These are phyloP conservation scores for Bubo scandiacus DNA, from an alignment of 2,113 vertebrate species.

Conservation along the genomic window DNA sequence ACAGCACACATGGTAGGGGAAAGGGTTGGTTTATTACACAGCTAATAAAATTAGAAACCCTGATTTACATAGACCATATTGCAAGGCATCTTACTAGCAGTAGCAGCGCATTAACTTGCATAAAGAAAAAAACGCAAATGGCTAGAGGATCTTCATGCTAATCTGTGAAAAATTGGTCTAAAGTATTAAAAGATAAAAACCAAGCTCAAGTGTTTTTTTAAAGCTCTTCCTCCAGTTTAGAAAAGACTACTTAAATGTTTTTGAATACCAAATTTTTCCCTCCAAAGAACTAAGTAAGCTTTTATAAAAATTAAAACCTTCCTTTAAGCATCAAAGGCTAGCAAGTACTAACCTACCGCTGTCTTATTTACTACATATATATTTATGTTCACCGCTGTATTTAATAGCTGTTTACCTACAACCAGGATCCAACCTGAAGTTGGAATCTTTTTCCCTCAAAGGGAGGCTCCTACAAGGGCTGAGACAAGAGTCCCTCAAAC, in stretches of 20 bases:
- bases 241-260: fast-evolving
- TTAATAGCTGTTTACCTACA: fast-evolving
- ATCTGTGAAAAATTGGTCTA: fast-evolving
- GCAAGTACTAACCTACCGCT: fast-evolving
- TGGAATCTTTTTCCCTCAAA: fast-evolving
- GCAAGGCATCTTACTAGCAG: background rate
- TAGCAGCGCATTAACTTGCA: background rate
- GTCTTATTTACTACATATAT: fast-evolving
- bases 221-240: background rate
- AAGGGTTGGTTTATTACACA: fast-evolving
- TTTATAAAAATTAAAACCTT: too few species aligned
- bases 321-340: fast-evolving
- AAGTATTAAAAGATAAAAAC: background rate
- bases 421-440: fast-evolving
- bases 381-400: fast-evolving
- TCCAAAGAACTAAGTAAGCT: background rate
- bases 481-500: fast-evolving
- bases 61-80: background rate
- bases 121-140: fast-evolving
- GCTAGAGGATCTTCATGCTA: background rate
- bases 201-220: background rate
- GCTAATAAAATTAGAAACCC: background rate
- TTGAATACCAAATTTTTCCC: background rate
- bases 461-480: fast-evolving
- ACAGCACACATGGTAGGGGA: fast-evolving